Evolutionary conservation across 2,797 vertebrate genomes (phyloP), one percentile per base, ranked within the genome.

Genomic region (Rachycentron canadum): DNA sequence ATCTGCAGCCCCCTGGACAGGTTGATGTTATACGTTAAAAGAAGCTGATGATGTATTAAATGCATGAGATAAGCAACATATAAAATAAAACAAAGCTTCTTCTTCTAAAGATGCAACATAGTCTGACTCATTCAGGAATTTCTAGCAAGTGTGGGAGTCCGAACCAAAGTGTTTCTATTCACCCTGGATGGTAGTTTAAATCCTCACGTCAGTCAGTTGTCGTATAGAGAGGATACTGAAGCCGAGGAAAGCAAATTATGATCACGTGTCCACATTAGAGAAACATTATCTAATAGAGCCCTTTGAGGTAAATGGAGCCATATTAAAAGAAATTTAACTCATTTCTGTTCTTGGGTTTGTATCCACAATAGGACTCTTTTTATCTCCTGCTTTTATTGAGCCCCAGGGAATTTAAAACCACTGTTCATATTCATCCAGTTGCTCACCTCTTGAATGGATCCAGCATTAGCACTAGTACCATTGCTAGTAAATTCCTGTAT

Each of bases 331-430:
- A 23, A 4, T 58, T n/a, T 55, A 2, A 72, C 19, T 64, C 63
- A 58, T 43, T 61, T 19, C 60, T 11, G 55, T n/a, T 60, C 23
- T 45, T 40, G 1, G 25, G 6, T 66, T 66, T 47, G 47, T 16
- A 30, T 30, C 49, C 17, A 62, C 30, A 2, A 32, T 32, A 12
- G 4, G 3, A 5, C 38, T 41, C 13, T 14, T n/a, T 53, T 71
- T 38, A 61, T 72, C 34, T 65, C 25, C 38, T 21, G 14, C 19
- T 49, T 69, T 25, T 21, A 49, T 41, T 73, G 40, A 69, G 50
- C 73, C 64, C 41, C 56, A 69, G 47, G 34, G 65, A 56, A 56
- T 38, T 30, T 28, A 26, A 63, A 76, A 34, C 55, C 38, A 16
- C 38, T 9, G 13, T 52, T 68, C 59, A 34, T 16, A 45, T 72